phyloP scores from a whole-genome alignment of 1,140 invertebrate species.

The Phymorhynchus buccinoides region DNA sequence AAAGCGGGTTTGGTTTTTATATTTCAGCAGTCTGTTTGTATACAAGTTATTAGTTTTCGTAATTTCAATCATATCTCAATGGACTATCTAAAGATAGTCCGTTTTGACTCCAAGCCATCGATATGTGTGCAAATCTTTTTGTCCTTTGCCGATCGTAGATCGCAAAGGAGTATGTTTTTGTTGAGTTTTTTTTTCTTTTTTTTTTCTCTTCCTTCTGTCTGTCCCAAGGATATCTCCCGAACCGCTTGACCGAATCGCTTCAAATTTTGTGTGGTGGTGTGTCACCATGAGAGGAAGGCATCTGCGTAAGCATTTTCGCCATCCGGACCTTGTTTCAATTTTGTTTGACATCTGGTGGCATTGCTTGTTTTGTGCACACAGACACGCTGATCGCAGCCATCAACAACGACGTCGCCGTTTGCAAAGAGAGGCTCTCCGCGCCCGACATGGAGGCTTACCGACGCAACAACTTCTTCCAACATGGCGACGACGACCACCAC shows the following conservation, averaged over 20 bases:
- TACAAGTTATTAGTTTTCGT: no score
- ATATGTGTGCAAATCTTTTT: no score
- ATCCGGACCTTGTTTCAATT: background rate
- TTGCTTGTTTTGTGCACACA: constrained; percentile 48
- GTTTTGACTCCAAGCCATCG: no score
- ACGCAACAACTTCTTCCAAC: constrained; percentile 59
- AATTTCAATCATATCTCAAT: no score
- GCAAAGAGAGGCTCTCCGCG: constrained; percentile 77
- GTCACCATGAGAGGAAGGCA: no score
- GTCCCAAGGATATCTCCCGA: no score
- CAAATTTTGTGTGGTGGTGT: no score
- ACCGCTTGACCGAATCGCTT: no score
- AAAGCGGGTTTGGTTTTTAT: no score
- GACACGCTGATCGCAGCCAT: constrained; percentile 85
- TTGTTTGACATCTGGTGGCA: background rate
- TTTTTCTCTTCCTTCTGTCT: background rate
- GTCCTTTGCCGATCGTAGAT: no score
- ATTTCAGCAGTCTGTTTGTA: no score
- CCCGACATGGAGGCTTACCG: constrained; percentile 57
- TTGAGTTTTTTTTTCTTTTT: background rate
- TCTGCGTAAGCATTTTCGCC: background rate
- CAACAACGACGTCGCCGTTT: constrained; percentile 81
- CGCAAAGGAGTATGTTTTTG: background rate
- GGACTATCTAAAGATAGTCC: no score
- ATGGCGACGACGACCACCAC: background rate